Base-by-base conservation (phyloP, 2,888 invertebrate species). In the Drosophila austrosaltans region DNA sequence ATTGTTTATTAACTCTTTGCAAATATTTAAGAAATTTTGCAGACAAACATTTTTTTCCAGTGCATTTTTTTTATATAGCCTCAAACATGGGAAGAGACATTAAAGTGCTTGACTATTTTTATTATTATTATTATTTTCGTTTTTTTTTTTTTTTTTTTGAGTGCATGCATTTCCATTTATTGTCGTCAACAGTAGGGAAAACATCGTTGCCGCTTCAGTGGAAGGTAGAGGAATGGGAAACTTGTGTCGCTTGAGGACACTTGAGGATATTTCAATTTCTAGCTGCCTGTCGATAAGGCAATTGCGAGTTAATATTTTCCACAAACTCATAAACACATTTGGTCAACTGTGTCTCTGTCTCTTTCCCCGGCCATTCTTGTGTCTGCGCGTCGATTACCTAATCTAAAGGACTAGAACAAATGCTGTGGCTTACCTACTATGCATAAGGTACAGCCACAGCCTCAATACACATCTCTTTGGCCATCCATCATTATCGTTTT, bases 261-360 rank as follows among this genome's bases (percentile, higher is more conserved):
- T 44, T 16, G 20, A 25, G 48, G 22, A 22, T 25, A 25, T 25
- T 10, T 25, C 22, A 6, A 32, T 65, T 58, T 28, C 36, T 72
- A 58, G 44, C 40, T 60, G 66, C 36, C 74, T 72, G 58, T 59
- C 66, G 63, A 63, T 72, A 65, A 75, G 71, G 75, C 66, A 63
- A 73, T 68, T 63, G 25, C 36, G 30, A 75, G 71, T 62, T 69
- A 59, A 76, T 66, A 75, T 80, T 88, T 83, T 80, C 81, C 76
- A 75, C 78, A 76, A 88, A 88, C 81, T 88, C 83, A 88, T 83
- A 83, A 83, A 83, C 75, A 76, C 82, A 61, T 73, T 75, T 75
- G 54, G 28, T 22, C 28, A 48, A 36, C 28, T 40, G 16, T 36
- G 5, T 53, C 25, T 28, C 16, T 36, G 12, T 54, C 36, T 36